Percentiles rank a stretch among this genome's conserved stretches.
Evolutionary conservation across 2,113 vertebrate genomes (phyloP).

Genomic region (Jaculus jaculus): DNA sequence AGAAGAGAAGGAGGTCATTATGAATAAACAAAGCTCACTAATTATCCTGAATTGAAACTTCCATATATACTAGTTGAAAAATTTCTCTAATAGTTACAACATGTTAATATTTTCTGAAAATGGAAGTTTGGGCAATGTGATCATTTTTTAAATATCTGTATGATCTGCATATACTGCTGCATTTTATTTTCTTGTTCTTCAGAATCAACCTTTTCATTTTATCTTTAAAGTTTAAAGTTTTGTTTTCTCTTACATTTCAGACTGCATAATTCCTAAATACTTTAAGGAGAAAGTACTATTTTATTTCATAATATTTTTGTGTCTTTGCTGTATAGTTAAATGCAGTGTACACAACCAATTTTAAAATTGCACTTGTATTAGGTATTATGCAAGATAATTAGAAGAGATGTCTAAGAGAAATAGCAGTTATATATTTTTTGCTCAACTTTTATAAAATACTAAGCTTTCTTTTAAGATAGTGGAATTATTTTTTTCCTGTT

Average conservation of each 20-base stretch:
- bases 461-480: constrained; percentile 68
- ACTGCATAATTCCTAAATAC: constrained; percentile 58
- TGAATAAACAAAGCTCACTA: not conserved
- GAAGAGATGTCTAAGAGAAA: constrained; percentile 48
- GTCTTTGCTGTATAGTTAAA: constrained; percentile 55
- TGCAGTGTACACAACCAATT: constrained; percentile 49
- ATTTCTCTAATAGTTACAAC: not conserved
- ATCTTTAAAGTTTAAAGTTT: constrained; percentile 38
- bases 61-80: constrained; percentile 1
- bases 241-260: constrained; percentile 44
- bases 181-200: constrained; percentile 49
- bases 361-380: constrained; percentile 62
- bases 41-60: constrained; percentile 26
- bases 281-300: constrained; percentile 48
- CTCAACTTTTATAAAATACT: constrained; percentile 69
- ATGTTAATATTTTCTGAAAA: constrained; percentile 46
- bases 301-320: constrained; percentile 60
- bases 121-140: not conserved
- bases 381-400: constrained; percentile 60
- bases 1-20: constrained; percentile 69
- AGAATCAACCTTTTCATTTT: constrained; percentile 23
- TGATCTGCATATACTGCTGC: constrained; percentile 5
- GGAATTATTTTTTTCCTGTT: constrained; percentile 70
- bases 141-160: constrained; percentile 8
- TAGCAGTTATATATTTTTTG: constrained; percentile 70